Percentiles rank a stretch among this genome's conserved stretches.
phyloP scores from a whole-genome alignment of 2,888 invertebrate genomes.

The Pristionchus fissidentatus region DNA sequence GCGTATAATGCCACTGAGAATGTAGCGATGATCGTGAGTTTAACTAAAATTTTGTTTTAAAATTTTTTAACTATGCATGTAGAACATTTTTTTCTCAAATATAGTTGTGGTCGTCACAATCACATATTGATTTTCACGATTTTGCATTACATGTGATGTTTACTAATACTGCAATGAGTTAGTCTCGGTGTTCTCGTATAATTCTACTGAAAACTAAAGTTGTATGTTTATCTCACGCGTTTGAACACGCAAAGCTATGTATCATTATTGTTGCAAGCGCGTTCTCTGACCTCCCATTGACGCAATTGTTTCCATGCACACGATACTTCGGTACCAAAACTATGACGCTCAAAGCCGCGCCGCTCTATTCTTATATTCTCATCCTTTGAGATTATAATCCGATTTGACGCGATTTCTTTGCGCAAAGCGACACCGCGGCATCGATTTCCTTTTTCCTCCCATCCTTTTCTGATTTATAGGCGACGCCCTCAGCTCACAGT shows the following conservation, averaged over 20 bases:
- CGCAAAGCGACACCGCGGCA: neutral
- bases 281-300: neutral
- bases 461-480: neutral
- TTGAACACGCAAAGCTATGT: no score
- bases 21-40: slow-evolving; percentile 34
- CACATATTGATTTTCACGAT: no score
- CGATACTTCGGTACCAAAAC: no score
- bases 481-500: slow-evolving; percentile 2
- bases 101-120: no score
- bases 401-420: neutral
- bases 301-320: neutral
- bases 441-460: neutral
- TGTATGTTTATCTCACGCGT: no score
- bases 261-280: no score
- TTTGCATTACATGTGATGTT: no score
- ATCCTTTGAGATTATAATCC: neutral
- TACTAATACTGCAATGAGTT: no score
- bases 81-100: neutral
- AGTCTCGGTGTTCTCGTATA: no score
- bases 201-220: no score
- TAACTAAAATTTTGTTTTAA: no score
- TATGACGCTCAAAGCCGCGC: no score
- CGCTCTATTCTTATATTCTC: neutral
- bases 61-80: neutral
- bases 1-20: slow-evolving; percentile 40